phyloP scores from a whole-genome alignment of 2,888 invertebrate species.

The Cryptus viduatorius region DNA sequence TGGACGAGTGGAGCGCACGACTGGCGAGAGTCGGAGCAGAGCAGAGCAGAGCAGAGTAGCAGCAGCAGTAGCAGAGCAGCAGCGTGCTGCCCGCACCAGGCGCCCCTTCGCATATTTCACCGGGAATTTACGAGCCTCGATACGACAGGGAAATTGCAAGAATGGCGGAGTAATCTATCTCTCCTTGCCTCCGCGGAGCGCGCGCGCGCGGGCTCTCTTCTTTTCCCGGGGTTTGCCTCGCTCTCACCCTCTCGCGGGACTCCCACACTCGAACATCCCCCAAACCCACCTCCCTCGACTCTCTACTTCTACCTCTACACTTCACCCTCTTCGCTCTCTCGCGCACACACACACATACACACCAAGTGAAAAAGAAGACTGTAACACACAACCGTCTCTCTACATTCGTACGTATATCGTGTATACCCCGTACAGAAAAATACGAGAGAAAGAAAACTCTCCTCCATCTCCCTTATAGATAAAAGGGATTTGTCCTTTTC shows the following conservation, averaged over 20 bases:
- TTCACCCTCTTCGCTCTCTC: conserved; percentile 64
- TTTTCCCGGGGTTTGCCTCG: conserved; percentile 76
- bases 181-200: conserved; percentile 83
- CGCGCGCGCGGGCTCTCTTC: conserved; percentile 76
- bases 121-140: conserved; percentile 94
- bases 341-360: conserved; percentile 46
- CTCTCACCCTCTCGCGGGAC: conserved; percentile 73
- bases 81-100: conserved; percentile 85
- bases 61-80: conserved; percentile 80
- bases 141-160: conserved; percentile 97
- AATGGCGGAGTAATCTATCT: conserved; percentile 96
- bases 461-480: conserved; percentile 77
- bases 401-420: neutral
- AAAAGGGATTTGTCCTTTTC: conserved; percentile 82
- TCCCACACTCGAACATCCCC: conserved; percentile 64
- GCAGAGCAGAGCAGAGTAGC: conserved; percentile 69
- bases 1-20: conserved; percentile 65
- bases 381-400: conserved; percentile 47
- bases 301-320: conserved; percentile 58
- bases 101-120: conserved; percentile 91
- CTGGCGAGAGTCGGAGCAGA: conserved; percentile 67
- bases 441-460: conserved; percentile 77
- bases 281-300: conserved; percentile 67
- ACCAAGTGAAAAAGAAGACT: conserved; percentile 30
- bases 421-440: conserved; percentile 15